Evolutionary conservation across 2,797 vertebrate species (phyloP), one percentile per base, ranked within the genome.

Genomic region (Centroberyx gerrardi): DNA sequence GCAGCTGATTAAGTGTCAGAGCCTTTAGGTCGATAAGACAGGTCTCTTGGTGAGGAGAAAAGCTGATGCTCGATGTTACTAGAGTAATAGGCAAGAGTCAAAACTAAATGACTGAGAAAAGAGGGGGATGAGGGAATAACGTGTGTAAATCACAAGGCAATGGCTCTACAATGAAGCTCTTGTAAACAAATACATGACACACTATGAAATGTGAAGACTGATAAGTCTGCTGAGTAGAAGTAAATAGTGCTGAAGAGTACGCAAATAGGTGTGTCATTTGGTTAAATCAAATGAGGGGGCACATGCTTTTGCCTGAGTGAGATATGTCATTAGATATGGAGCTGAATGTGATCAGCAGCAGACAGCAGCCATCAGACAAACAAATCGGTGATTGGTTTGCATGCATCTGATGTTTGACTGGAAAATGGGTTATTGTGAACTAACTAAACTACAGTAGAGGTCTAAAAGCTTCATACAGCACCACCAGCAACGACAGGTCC

Each of bases 401-500:
- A 78, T 42, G 1, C 29, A 73, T 59, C 46, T 62, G 27, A 58
- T 12, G 1, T 12, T 36, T n/a, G 14, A 38, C 63, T 46, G 55
- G 48, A 27, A 29, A 56, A 29, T 7, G 38, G 4, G 28, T 72
- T 62, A 27, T 6, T 13, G 12, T 15, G 4, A 61, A 8, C 31
- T 7, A 48, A 38, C 4, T 59, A 0, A 71, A 59, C 22, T 18
- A 27, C 17, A 28, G 17, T 31, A 31, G 14, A 65, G 17, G 31
- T 42, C 53, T 38, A 38, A 51, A 2, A 12, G 17, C 17, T 46
- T 36, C 7, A 68, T 44, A 62, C 44, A 68, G 10, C 42, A 5
- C 17, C 44, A n/a, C 12, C 6, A 72, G 72, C 61, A 79, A 74
- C 81, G 40, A 49, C 53, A 59, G 56, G n/a, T 36, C 31, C 31